Percentiles rank a stretch among this genome's conserved stretches.
Evolutionary conservation across 2,113 vertebrate genomes (phyloP).

Genomic region (Beaufortia kweichowensis): DNA sequence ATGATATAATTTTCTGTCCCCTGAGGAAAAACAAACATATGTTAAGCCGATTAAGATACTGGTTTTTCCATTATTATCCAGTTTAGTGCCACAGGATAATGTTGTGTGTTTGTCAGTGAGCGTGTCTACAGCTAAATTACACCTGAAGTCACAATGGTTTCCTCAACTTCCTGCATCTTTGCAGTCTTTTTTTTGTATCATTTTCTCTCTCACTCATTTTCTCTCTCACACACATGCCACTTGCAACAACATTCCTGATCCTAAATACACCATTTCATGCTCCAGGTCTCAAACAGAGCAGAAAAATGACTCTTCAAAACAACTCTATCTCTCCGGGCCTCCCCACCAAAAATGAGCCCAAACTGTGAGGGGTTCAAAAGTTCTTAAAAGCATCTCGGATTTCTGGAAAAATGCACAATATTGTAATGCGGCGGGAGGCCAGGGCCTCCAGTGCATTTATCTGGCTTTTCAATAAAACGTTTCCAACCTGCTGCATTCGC

Average conservation of each 20-base stretch:
- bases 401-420: conserved; percentile 30
- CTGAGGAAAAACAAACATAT: too few relatives aligned
- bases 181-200: background rate
- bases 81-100: too few relatives aligned
- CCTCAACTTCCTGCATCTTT: conserved; percentile 26
- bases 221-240: conserved; percentile 27
- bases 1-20: too few relatives aligned
- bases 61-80: too few relatives aligned
- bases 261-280: conserved; percentile 44
- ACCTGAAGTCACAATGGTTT: conserved; percentile 34
- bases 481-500: conserved; percentile 27
- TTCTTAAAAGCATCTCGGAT: conserved; percentile 41
- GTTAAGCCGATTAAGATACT: too few relatives aligned
- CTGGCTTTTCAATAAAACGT: conserved; percentile 38
- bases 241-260: conserved; percentile 32
- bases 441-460: conserved; percentile 26
- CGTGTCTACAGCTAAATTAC: background rate
- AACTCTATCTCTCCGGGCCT: conserved; percentile 26
- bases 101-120: too few relatives aligned
- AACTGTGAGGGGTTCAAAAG: conserved; percentile 1
- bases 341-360: conserved; percentile 28
- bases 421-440: conserved; percentile 41
- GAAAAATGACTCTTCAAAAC: conserved; percentile 37
- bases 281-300: conserved; percentile 40
- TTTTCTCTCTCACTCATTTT: conserved; percentile 29